phyloP scores from a whole-genome alignment of 2,888 invertebrate species.

The Sinhomidia bicolor region DNA sequence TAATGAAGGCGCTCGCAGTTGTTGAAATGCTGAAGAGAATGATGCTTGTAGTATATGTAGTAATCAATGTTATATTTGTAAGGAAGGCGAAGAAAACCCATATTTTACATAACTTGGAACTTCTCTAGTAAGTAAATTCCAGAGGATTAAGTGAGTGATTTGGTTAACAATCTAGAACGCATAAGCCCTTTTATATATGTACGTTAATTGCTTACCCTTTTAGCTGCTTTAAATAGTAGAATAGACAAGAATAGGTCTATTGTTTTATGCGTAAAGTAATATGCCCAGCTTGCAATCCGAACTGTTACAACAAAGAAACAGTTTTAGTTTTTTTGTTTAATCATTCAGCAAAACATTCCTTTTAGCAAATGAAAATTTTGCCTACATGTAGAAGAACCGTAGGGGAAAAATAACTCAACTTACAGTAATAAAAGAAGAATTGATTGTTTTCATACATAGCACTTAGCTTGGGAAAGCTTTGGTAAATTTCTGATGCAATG shows the following conservation, averaged over 20 bases:
- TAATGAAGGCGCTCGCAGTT: conserved; percentile 46
- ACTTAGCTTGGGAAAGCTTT: conserved; percentile 24
- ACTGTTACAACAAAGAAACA: conserved; percentile 58
- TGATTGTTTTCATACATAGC: not conserved
- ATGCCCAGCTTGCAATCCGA: conserved; percentile 52
- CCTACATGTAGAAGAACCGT: too few relatives aligned
- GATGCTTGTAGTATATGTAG: not conserved
- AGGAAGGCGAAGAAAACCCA: conserved; percentile 64
- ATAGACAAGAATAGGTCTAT: conserved; percentile 43
- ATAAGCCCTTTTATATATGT: not conserved
- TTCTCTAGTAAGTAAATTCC: conserved; percentile 61
- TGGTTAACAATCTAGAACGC: not conserved
- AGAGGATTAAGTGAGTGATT: not conserved
- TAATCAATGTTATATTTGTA: conserved; percentile 1
- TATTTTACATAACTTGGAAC: conserved; percentile 62
- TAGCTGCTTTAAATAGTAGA: conserved; percentile 65
- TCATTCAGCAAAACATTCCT: too few relatives aligned
- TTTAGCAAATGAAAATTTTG: too few relatives aligned
- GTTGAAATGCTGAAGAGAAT: conserved; percentile 42
- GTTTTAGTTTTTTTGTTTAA: not conserved
- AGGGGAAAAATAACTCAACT: too few relatives aligned
- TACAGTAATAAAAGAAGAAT: conserved; percentile 58
- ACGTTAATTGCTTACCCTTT: conserved; percentile 46
- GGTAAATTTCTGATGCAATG: conserved; percentile 59
- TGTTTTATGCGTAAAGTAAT: conserved; percentile 50